These are phyloP conservation scores for Cuculus canorus DNA, from an alignment of 2,797 vertebrate species.

Conservation along the genomic window DNA sequence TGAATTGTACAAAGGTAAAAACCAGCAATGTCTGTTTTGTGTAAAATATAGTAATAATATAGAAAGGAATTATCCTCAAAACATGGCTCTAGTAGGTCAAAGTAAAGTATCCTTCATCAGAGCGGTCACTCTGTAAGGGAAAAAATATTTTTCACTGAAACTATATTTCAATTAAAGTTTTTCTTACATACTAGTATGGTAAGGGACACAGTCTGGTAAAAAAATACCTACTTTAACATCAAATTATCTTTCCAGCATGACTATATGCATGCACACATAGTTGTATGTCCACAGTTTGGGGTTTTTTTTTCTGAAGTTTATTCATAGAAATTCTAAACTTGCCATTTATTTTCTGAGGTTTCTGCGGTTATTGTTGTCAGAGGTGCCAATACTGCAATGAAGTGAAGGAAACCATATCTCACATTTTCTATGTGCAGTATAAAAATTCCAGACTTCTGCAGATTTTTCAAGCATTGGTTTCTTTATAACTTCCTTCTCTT, in stretches of 20 bases:
- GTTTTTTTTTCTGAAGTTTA: not conserved
- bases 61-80: not conserved
- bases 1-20: not conserved
- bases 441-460: slow-evolving; percentile 53
- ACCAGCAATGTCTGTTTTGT: not conserved
- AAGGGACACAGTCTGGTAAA: not conserved
- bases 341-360: slow-evolving; percentile 34
- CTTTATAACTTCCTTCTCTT: slow-evolving; percentile 26
- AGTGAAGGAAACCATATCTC: slow-evolving; percentile 4
- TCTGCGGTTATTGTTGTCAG: slow-evolving; percentile 30
- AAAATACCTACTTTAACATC: not conserved
- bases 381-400: not conserved
- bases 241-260: not conserved
- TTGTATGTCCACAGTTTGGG: not conserved
- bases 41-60: not conserved
- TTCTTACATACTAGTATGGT: not conserved
- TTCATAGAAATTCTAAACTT: slow-evolving; percentile 23
- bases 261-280: not conserved
- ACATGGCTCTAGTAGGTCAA: not conserved
- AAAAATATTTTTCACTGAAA: slow-evolving; percentile 11
- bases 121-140: not conserved
- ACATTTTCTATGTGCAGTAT: not conserved
- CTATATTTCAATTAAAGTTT: slow-evolving; percentile 1
- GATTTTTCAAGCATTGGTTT: slow-evolving; percentile 41
- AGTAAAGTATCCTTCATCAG: not conserved